Evolutionary conservation across 1,140 invertebrate genomes (phyloP), one percentile per base, ranked within the genome.

Genomic region (Micrasema minimum): DNA sequence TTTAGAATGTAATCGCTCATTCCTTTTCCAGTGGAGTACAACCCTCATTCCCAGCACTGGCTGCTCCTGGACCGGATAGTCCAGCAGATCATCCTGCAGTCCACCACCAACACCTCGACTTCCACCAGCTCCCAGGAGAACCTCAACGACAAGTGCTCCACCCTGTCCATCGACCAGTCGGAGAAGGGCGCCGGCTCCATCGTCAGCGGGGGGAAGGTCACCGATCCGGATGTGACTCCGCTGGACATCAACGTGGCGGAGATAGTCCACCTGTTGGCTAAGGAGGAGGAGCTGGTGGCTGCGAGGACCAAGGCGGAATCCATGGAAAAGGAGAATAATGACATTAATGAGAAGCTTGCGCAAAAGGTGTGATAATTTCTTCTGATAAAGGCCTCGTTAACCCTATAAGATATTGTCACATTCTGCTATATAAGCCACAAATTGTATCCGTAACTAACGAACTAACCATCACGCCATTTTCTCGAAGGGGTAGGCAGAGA

Each of bases 1-100:
- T n/a, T n/a, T n/a, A n/a, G n/a, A n/a, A n/a, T n/a, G n/a, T n/a
- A n/a, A n/a, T n/a, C n/a, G n/a, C n/a, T n/a, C n/a, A n/a, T n/a
- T n/a, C n/a, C n/a, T n/a, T 67, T 76, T 78, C 11, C 77, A 79
- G 83, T 83, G 79, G 81, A 85, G 59, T 85, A 83, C 78, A 81
- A 78, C 72, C 90, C 92, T 1, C 90, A 93, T 82, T 91, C 92
- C 20, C 94, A 96, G 72, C 92, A 97, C 78, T 99, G 97, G 96
- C 82, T 96, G 22, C 84, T 99, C 26, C 93, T 98, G 77, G 97
- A 99, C 82, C 89, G 96, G 61, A 92, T 99, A 55, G 89, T 96
- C n/a, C 97, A 99, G 80, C 97, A 99, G 83, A 90, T 99, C 35
- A 91, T 96, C 20, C 83, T 98, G n/a, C 96, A 98, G 82, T 88